These are phyloP conservation scores for Pediacus dermestoides DNA, from an alignment of 2,888 invertebrate genomes.

Conservation along the genomic window DNA sequence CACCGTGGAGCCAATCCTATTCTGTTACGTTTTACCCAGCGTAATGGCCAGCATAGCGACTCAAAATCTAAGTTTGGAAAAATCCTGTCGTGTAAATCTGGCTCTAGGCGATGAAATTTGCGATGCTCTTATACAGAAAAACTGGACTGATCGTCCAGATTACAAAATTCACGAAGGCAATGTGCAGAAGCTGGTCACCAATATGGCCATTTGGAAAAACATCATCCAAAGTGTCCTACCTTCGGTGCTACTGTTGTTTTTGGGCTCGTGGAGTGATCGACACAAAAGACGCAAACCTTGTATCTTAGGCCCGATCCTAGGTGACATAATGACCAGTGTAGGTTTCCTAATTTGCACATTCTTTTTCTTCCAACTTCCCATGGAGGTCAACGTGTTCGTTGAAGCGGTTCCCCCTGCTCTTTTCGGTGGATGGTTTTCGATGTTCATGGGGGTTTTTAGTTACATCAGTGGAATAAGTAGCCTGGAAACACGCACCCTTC, in stretches of 20 bases:
- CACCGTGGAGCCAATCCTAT: conserved; percentile 67
- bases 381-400: conserved; percentile 53
- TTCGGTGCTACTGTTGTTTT: conserved; percentile 54
- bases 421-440: conserved; percentile 56
- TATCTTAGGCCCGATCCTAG: conserved; percentile 55
- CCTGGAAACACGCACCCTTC: conserved; percentile 55
- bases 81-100: conserved; percentile 78
- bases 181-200: conserved; percentile 35
- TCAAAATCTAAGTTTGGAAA: conserved; percentile 77
- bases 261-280: conserved; percentile 62
- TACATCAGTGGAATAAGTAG: conserved; percentile 60
- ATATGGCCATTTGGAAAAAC: conserved; percentile 56
- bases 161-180: conserved; percentile 55
- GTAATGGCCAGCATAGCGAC: conserved; percentile 65
- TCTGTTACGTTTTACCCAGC: conserved; percentile 60
- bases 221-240: conserved; percentile 56
- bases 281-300: conserved; percentile 57
- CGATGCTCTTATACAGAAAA: conserved; percentile 65
- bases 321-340: conserved; percentile 53
- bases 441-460: conserved; percentile 57
- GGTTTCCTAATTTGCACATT: conserved; percentile 55
- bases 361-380: conserved; percentile 55
- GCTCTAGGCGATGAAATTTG: conserved; percentile 65
- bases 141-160: conserved; percentile 58
- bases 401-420: conserved; percentile 55